Base-by-base conservation (phyloP, 1,140 invertebrate genomes). In the Aphis craccivora region DNA sequence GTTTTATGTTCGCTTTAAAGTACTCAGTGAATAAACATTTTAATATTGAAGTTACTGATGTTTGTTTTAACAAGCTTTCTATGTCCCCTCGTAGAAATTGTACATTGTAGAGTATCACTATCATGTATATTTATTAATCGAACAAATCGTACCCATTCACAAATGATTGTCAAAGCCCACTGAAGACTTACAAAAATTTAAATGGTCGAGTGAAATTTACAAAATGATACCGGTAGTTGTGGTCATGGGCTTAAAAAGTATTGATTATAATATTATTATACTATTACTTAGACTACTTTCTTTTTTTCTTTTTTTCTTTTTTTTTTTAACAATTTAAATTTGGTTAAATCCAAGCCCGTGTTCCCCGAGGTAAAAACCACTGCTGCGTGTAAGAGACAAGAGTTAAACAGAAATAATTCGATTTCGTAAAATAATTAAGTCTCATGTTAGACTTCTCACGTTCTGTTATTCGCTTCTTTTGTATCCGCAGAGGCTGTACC, bases 401-500 rank as follows among this genome's bases (percentile, higher is more conserved):
- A 35, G 35, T 48, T 22, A 35, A 88, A 88, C 87, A 25, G 37
- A 37, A 37, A 40, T 88, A 88, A 88, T 53, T 88, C 45, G 20
- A 88, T 89, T 89, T 89, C 9, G n/a, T n/a, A 4, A 89, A 89
- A 89, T 89, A 89, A 89, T 89, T 89, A 89, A 53, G 55, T 53
- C n/a, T 89, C 7, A 25, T 35, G 22, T 37, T 37, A 35, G n/a
- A 89, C 87, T 90, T 90, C 88, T 90, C 89, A 67, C 89, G 89
- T 60, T 67, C 53, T 43, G 55, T 90, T 43, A 89, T 37, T 43
- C 37, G 53, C 53, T 90, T 90, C 88, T 90, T 90, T 67, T 67
- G 37, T 90, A n/a, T 6, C 30, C 11, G 35, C 14, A 20, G 51
- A 90, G 35, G 53, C 53, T 90, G 53, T 90, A 67, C 89, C 89